phyloP scores from a whole-genome alignment of 2,113 vertebrate genomes.

The Pangasianodon gigas region DNA sequence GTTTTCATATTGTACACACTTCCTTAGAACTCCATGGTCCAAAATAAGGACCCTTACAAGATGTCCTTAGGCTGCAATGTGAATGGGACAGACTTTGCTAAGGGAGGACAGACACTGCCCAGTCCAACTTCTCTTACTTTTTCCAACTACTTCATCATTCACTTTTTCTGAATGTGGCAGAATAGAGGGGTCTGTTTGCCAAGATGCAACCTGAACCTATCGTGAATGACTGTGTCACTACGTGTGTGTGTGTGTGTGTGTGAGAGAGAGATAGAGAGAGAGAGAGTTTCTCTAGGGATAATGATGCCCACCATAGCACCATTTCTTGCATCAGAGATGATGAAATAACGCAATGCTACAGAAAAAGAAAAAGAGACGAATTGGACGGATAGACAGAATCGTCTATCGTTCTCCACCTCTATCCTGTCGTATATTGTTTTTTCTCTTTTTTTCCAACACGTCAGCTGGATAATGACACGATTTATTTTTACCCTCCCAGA shows the following conservation, averaged over 20 bases:
- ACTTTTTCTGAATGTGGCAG: not conserved
- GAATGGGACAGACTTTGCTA: not conserved
- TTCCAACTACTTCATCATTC: constrained; percentile 11
- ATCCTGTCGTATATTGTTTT: constrained; percentile 27
- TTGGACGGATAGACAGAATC: not conserved
- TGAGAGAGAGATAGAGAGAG: constrained; percentile 7
- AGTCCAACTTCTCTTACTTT: not conserved
- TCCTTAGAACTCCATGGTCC: not conserved
- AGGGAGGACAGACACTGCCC: not conserved
- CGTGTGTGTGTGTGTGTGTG: constrained; percentile 14
- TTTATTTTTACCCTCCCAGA: constrained; percentile 41
- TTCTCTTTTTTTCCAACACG: not conserved
- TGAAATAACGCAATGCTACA: constrained; percentile 37
- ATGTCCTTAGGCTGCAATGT: not conserved
- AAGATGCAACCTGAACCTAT: constrained; percentile 16
- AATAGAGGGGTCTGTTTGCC: constrained; percentile 1
- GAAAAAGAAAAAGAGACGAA: constrained; percentile 17
- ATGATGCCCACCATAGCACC: constrained; percentile 44
- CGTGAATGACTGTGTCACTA: constrained; percentile 4
- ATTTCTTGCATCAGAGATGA: constrained; percentile 50
- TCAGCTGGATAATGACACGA: constrained; percentile 38
- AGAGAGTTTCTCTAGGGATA: constrained; percentile 34
- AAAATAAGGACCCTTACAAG: not conserved
- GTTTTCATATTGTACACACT: not conserved
- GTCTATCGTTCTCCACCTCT: not conserved